Conservation (phyloP, 2,113 vertebrate species). For the Campylomormyrus tamandua region DNA sequence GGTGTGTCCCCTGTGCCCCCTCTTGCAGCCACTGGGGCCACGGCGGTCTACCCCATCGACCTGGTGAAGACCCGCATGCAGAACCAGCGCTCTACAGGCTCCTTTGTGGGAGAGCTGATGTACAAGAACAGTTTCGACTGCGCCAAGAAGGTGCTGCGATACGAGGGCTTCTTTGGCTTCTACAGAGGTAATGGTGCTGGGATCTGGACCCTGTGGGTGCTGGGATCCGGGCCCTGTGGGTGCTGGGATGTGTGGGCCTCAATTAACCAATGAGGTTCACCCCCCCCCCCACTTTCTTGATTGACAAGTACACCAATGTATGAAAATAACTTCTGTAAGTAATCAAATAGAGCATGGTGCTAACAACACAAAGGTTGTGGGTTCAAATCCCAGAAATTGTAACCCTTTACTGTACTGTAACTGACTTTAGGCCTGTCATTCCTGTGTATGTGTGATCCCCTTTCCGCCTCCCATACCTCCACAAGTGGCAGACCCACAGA, state of each 20-base stretch:
- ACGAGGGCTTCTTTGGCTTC: slow-evolving; percentile 89
- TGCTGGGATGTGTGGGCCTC: background rate
- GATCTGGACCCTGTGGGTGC: background rate
- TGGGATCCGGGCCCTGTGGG: background rate
- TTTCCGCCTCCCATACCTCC: background rate
- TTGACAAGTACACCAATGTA: background rate
- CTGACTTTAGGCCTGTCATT: background rate
- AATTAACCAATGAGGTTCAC: background rate
- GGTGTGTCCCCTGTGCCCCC: slow-evolving; percentile 30
- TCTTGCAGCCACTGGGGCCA: slow-evolving; percentile 81
- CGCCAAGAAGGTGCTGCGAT: slow-evolving; percentile 88
- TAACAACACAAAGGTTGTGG: background rate
- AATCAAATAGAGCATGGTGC: background rate
- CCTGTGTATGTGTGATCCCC: background rate
- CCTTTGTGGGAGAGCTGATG: slow-evolving; percentile 87
- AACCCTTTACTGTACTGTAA: background rate
- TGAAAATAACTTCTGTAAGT: background rate
- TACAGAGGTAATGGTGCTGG: slow-evolving; percentile 55
- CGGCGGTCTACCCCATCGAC: slow-evolving; percentile 90
- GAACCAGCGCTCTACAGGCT: slow-evolving; percentile 83
- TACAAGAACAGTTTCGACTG: slow-evolving; percentile 97
- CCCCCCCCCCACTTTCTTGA: background rate
- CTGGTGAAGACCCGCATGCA: slow-evolving; percentile 97
- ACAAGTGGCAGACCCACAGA: background rate
- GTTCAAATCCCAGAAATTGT: background rate